phyloP scores from a whole-genome alignment of 2,888 invertebrate species.

The Eupithecia vulgata region DNA sequence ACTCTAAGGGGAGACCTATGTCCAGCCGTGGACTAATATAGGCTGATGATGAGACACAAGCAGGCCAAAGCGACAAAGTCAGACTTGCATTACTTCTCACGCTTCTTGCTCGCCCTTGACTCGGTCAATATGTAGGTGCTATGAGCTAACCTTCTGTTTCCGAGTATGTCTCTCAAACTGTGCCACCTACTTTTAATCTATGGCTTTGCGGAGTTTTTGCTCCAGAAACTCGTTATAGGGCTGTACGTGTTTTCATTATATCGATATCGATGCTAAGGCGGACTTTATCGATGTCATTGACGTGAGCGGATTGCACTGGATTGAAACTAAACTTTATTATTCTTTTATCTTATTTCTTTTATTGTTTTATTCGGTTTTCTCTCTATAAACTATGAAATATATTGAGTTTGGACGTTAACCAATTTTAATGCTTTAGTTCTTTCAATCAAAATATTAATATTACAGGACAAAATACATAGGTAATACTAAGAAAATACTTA shows the following conservation, averaged over 20 bases:
- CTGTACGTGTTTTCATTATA: slow-evolving; percentile 64
- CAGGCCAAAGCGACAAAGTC: background rate
- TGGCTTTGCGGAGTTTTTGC: slow-evolving; percentile 38
- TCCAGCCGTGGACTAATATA: no score
- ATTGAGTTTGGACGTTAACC: background rate
- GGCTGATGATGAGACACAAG: background rate
- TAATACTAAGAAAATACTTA: no score
- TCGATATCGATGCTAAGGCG: slow-evolving; percentile 26
- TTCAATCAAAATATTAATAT: background rate
- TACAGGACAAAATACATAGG: no score
- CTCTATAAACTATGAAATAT: background rate
- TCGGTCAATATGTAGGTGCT: no score
- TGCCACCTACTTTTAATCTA: slow-evolving; percentile 27
- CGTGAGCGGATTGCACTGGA: slow-evolving; percentile 27
- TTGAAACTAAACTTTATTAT: background rate
- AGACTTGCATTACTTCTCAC: no score
- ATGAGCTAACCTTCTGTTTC: slow-evolving; percentile 1
- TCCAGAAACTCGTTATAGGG: slow-evolving; percentile 62
- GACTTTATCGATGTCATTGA: slow-evolving; percentile 49
- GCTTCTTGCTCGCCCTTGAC: background rate
- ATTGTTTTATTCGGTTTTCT: background rate
- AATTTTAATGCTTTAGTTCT: background rate
- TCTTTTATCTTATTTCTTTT: slow-evolving; percentile 5
- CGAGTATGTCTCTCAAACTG: slow-evolving; percentile 10
- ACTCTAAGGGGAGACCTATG: no score